Evolutionary conservation across 2,113 vertebrate genomes (phyloP).

Genomic region (Rallus limicola): DNA sequence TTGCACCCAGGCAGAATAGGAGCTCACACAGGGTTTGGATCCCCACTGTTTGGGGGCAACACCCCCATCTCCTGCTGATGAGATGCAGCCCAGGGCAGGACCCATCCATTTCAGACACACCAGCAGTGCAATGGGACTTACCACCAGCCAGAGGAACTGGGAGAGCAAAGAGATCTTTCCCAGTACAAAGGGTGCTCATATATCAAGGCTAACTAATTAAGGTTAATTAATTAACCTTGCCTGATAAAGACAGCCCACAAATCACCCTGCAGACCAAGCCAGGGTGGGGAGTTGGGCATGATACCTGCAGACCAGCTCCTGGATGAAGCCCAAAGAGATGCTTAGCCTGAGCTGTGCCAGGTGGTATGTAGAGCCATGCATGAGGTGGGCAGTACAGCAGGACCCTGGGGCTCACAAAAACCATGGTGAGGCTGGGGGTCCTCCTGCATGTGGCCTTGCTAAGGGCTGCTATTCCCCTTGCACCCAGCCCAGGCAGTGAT

Average conservation of each 20-base stretch:
- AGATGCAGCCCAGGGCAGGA: background rate
- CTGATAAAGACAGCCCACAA: background rate
- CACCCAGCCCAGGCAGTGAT: accelerated
- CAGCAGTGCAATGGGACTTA: background rate
- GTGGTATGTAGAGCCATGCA: accelerated
- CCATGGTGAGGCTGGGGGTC: background rate
- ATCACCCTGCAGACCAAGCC: background rate
- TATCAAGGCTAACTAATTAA: background rate
- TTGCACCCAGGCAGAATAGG: background rate
- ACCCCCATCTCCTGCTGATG: background rate
- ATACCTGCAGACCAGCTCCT: background rate
- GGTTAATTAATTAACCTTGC: background rate
- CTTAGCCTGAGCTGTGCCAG: accelerated
- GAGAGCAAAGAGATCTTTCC: no score
- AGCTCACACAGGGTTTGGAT: background rate
- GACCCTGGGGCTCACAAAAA: background rate
- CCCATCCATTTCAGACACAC: background rate
- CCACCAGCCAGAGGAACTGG: background rate
- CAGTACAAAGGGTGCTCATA: background rate
- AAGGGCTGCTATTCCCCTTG: background rate
- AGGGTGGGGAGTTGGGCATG: background rate
- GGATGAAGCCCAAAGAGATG: background rate
- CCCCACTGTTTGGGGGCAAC: accelerated
- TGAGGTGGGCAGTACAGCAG: background rate
- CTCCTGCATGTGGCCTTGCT: background rate